A percentile compares a stretch with the other conserved stretches of the same genome.
phyloP scores from a whole-genome alignment of 1,140 invertebrate species.

The Pentalonia nigronervosa region DNA sequence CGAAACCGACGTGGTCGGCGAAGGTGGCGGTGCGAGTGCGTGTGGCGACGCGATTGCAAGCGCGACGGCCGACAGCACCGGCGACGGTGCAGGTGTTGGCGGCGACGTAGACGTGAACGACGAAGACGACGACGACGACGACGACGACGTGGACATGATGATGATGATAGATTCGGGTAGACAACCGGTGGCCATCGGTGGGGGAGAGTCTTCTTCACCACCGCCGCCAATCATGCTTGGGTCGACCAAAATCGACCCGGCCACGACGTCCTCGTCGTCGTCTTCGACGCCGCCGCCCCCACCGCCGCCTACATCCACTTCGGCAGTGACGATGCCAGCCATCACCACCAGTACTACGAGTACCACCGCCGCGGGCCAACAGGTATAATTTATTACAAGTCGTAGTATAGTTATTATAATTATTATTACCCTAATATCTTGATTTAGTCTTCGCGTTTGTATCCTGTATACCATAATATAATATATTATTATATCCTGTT shows the following conservation, averaged over 20 bases:
- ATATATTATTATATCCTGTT: too few relatives aligned
- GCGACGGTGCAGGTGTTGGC: neutral
- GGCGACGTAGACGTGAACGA: neutral
- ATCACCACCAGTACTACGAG: neutral
- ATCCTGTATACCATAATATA: too few relatives aligned
- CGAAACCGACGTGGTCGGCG: too few relatives aligned
- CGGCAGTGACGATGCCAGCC: neutral
- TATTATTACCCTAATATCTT: neutral
- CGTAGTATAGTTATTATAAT: neutral
- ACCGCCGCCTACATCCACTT: neutral
- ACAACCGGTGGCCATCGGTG: neutral
- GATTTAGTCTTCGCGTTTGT: neutral
- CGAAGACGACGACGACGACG: neutral
- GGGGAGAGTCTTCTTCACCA: neutral
- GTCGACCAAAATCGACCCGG: neutral
- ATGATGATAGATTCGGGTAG: constrained; percentile 28
- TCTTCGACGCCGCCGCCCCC: neutral
- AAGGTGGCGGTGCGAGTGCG: neutral
- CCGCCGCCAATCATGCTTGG: neutral
- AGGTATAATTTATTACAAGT: neutral
- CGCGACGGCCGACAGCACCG: neutral
- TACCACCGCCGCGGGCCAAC: neutral
- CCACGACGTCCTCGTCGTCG: neutral
- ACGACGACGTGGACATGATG: constrained; percentile 21
- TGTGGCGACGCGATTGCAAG: neutral